Percentiles rank a stretch among this genome's conserved stretches.
Conservation (phyloP, 2,888 invertebrate genomes). For the Ellobium chinense region DNA sequence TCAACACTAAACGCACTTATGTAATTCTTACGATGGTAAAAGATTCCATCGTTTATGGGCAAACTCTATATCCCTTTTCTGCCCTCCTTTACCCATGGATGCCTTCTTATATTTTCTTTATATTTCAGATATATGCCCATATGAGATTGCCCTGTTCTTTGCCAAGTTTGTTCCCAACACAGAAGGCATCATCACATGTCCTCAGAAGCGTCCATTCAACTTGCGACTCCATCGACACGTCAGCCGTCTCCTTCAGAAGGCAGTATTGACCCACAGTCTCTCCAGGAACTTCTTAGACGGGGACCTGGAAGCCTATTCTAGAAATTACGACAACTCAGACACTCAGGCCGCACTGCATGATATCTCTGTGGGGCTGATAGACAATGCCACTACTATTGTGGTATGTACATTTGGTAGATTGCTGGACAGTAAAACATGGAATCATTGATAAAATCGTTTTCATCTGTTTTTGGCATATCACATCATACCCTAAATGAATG, state of each 20-base stretch:
- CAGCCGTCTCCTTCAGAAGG: conserved; percentile 25
- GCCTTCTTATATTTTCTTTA: not conserved
- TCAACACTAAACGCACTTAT: too few relatives aligned
- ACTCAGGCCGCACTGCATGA: conserved; percentile 2
- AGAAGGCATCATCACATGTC: conserved; percentile 10
- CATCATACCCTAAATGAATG: too few relatives aligned
- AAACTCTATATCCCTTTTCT: too few relatives aligned
- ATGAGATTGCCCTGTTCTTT: conserved; percentile 9
- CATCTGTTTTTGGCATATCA: too few relatives aligned
- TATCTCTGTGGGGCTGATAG: conserved; percentile 44
- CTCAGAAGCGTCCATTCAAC: not conserved
- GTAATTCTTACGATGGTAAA: too few relatives aligned
- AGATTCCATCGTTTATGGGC: too few relatives aligned
- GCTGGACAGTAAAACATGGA: too few relatives aligned
- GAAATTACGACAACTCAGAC: not conserved
- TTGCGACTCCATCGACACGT: conserved; percentile 20
- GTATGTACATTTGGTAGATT: too few relatives aligned
- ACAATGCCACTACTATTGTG: conserved; percentile 45
- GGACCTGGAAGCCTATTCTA: conserved; percentile 23
- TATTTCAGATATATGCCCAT: conserved; percentile 22
- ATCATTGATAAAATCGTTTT: too few relatives aligned
- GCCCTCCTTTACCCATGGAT: too few relatives aligned
- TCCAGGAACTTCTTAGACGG: conserved; percentile 40
- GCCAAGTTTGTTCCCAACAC: not conserved
- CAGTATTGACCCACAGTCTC: conserved; percentile 16